Base-by-base conservation (phyloP, 2,797 vertebrate species). In the Sebastes variabilis region DNA sequence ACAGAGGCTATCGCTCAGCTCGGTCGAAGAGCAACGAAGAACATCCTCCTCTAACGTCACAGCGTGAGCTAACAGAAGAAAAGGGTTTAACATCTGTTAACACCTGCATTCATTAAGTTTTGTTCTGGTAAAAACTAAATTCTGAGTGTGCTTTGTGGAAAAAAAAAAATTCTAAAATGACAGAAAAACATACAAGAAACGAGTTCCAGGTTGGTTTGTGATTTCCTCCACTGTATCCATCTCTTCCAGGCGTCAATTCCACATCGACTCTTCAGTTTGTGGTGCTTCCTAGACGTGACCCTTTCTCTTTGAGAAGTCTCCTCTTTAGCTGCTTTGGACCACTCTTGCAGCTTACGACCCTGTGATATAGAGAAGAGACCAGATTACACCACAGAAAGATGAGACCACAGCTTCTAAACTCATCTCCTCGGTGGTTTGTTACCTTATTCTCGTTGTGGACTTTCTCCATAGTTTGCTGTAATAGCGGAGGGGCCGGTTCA, bases 181-280 rank as follows among this genome's bases (percentile, higher is more conserved):
- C 4, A 0, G 5, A 38, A 18, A 16, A 70, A 72, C 83, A 8
- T 85, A 89, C 89, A 30, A n/a, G 82, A 80, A 18, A 61, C 2
- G 0, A 16, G n/a, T 18, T 94, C 96, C 85, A 96, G 89, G 7
- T 96, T 93, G 72, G 97, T 96, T 89, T 97, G 97, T 0, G 94
- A 85, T 0, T 96, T 96, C 91, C 97, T 97, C 97, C 96, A 97
- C 20, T 96, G 95, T 84, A 97, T 96, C 98, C 98, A 99, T 85
- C 96, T 96, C 93, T 95, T 97, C 98, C 97, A 99, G 67, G 97
- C 96, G 0, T 97, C 96, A 13, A 97, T 94, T 14, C 98, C 98
- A 1, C 97, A 96, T 88, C 94, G 96, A 32, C 96, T 95, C 77
- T 96, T 96, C 0, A 98, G 89, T 65, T 93, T 95, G 46, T 92